Evolutionary conservation across 2,888 invertebrate species (phyloP).

Genomic region (Caenorhabditis doughertyi): DNA sequence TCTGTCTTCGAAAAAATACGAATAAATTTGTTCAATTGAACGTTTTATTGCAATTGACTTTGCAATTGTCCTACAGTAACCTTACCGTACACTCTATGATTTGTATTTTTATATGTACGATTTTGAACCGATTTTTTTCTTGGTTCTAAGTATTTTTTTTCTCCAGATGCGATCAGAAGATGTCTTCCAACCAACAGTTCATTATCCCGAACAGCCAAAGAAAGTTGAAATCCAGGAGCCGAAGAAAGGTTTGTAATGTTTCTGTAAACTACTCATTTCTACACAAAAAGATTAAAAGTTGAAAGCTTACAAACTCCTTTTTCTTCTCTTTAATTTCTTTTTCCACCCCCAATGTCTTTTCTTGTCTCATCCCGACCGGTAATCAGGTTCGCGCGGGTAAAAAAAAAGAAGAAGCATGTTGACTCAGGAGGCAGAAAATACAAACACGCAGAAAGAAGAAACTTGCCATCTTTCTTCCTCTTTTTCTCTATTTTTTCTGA

Average conservation of each 20-base stretch:
- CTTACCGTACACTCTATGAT: background rate
- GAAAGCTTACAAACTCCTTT: conserved; percentile 2
- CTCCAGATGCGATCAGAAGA: conserved; percentile 39
- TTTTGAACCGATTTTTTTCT: too few relatives aligned
- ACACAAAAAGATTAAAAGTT: conserved; percentile 18
- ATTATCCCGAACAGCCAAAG: background rate
- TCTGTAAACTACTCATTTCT: too few relatives aligned
- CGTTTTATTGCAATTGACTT: too few relatives aligned
- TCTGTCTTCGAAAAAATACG: too few relatives aligned
- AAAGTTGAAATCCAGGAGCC: conserved; percentile 48
- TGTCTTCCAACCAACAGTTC: background rate
- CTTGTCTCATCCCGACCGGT: conserved; percentile 36
- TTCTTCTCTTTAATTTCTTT: background rate
- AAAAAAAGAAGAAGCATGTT: conserved; percentile 43
- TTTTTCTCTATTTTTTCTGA: background rate
- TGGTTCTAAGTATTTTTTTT: too few relatives aligned
- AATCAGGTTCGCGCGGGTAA: conserved; percentile 50
- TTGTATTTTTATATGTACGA: background rate
- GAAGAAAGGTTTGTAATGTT: conserved; percentile 40
- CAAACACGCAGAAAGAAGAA: conserved; percentile 45
- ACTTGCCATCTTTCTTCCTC: conserved; percentile 35
- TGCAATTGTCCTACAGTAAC: background rate
- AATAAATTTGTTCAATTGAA: too few relatives aligned
- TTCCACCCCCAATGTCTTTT: background rate
- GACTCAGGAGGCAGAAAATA: conserved; percentile 49